Evolutionary conservation across 2,797 vertebrate genomes (phyloP), one percentile per base, ranked within the genome.

Genomic region (Catharus ustulatus): DNA sequence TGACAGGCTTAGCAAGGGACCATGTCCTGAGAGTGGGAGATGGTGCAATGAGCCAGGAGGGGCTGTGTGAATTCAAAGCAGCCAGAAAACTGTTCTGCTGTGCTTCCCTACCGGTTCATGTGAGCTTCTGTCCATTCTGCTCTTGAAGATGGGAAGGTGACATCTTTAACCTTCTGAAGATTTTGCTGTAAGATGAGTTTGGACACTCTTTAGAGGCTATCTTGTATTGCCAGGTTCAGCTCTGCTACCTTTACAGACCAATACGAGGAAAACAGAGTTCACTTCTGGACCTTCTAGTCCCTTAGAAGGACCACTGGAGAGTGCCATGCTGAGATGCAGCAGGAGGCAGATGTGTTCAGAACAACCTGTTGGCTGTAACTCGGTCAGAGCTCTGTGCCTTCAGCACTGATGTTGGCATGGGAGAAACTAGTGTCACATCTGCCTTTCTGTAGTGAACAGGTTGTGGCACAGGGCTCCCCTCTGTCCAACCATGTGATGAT

Each of bases 61-160:
- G 49, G 40, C 61, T 1, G 0, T 27, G 19, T 6, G 40, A 64
- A 16, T 67, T 43, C n/a, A 15, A 13, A 78, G 36, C 45, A 34
- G 20, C 34, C 73, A 62, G 46, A 49, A 43, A 40, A 43, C 18
- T 1, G 0, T 63, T 82, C 45, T 82, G 27, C 67, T 42, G 10
- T 43, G 10, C 40, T 85, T 76, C 36, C 17, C 34, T 69, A 8
- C 32, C 10, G 0, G 0, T 16, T 82, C 22, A 2, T 15, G 4
- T 8, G 26, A 78, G 26, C n/a, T 62, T 51, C 67, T 85, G 71
- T 43, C 63, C 22, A 1, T 59, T 82, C 1, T 5, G 32, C 55
- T 84, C 52, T 49, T 69, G 52, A 36, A 0, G 0, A 7, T 24
- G 27, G 34, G 48, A 82, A 66, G 36, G 34, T 12, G n/a, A 32